Evolutionary conservation across 2,888 invertebrate genomes (phyloP).

Genomic region (Myathropa florea): DNA sequence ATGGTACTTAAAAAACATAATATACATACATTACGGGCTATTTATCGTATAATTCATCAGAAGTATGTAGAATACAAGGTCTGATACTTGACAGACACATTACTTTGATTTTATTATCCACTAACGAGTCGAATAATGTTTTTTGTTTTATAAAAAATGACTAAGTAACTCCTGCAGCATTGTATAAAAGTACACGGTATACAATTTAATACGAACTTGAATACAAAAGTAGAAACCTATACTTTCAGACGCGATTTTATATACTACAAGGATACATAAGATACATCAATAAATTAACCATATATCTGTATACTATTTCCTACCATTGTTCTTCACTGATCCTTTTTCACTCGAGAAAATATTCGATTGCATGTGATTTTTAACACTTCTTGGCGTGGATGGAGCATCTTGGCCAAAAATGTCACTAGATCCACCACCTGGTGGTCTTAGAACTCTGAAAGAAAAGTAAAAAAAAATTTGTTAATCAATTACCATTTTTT

Average conservation of each 20-base stretch:
- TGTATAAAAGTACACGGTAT: too few species aligned
- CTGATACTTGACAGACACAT: not conserved
- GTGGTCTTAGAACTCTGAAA: slow-evolving; percentile 84
- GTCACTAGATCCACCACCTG: slow-evolving; percentile 84
- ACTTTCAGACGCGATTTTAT: too few species aligned
- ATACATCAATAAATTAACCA: not conserved
- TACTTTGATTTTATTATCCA: too few species aligned
- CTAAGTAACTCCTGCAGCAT: too few species aligned
- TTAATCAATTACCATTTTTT: not conserved
- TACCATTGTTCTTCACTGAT: slow-evolving; percentile 79
- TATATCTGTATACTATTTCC: slow-evolving; percentile 45
- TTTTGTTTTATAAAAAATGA: too few species aligned
- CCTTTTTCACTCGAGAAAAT: slow-evolving; percentile 80
- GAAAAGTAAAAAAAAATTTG: slow-evolving; percentile 49
- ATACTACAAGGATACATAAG: not conserved
- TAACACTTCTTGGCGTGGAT: slow-evolving; percentile 79
- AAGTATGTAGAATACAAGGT: not conserved
- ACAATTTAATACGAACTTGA: too few species aligned
- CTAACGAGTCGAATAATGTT: too few species aligned
- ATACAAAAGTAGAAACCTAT: too few species aligned
- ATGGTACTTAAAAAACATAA: too few species aligned
- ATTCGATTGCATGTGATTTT: slow-evolving; percentile 81
- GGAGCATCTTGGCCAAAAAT: slow-evolving; percentile 81
- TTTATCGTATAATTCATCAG: not conserved
- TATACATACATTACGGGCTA: too few species aligned